Percentiles rank a stretch among this genome's conserved stretches.
Conservation (phyloP, 2,888 invertebrate genomes). For the Drosophila hamatofila region DNA sequence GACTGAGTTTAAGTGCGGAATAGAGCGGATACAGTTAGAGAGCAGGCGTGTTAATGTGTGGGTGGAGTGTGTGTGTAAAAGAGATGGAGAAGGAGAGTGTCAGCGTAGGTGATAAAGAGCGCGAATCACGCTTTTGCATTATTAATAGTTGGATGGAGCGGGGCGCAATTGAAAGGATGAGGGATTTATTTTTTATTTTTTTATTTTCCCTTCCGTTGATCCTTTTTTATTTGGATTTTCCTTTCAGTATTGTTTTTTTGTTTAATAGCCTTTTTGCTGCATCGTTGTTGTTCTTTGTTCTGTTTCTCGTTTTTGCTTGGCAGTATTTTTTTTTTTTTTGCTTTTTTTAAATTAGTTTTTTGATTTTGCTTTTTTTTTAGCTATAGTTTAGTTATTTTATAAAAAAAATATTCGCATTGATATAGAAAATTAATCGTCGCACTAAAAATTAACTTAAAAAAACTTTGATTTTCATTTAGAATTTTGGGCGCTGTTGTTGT, state of each 20-base stretch:
- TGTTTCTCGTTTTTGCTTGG: constrained; percentile 43
- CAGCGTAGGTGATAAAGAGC: constrained; percentile 16
- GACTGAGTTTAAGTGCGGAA: constrained; percentile 22
- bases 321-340: constrained; percentile 33
- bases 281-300: constrained; percentile 39
- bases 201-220: background rate
- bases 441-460: constrained; percentile 58
- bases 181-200: background rate
- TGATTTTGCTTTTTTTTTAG: constrained; percentile 7
- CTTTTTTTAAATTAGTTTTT: background rate
- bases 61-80: background rate
- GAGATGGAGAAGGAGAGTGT: constrained; percentile 12
- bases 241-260: constrained; percentile 6
- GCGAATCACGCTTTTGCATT: constrained; percentile 20
- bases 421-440: constrained; percentile 44
- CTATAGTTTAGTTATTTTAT: constrained; percentile 36
- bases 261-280: constrained; percentile 69
- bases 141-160: background rate
- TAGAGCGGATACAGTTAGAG: constrained; percentile 30
- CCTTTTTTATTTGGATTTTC: constrained; percentile 3
- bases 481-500: constrained; percentile 50
- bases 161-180: background rate
- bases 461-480: constrained; percentile 52
- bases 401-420: constrained; percentile 41
- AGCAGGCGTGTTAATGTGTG: background rate